Evolutionary conservation across 1,140 invertebrate species (phyloP), one percentile per base, ranked within the genome.

Genomic region (Eueides isabella): DNA sequence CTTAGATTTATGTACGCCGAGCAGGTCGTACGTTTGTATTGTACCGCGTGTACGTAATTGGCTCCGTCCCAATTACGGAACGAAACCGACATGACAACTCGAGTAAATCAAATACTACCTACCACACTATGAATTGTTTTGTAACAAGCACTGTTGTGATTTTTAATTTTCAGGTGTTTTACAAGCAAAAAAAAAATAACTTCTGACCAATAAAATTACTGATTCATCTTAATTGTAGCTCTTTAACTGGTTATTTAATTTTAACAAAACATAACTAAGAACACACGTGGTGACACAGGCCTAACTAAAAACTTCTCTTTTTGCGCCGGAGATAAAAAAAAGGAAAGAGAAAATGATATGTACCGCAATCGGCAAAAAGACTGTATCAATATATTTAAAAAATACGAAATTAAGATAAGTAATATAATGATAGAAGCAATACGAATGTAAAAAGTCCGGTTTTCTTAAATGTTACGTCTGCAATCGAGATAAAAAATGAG

Each of bases 1-100:
- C 80, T 74, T 71, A 33, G 83, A 89, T 89, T 87, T 86, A 75
- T 76, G 80, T 73, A 80, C 76, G 74, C 71, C 67, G 69, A 69
- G 75, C 75, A 74, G 71, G 63, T 78, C 76, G 77, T 80, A 81
- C 75, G 73, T 80, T 80, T 78, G 78, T 78, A 84, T 80, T 80
- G 83, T 80, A 66, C 67, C 61, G 64, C 55, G 74, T 80, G 75
- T 77, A 78, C 75, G 71, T 78, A 81, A 83, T 85, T 81, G 78
- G 77, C 71, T 76, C 72, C 65, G 66, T 63, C 80, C 78, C 80
- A 77, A 80, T 83, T 81, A 80, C 76, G 72, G 73, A 67, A 70
- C 72, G 72, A 75, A 82, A 68, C 73, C 75, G 48, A 74, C 69
- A 67, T 71, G 73, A 66, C 62, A 63, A 75, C 62, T 61, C 55